A percentile compares a stretch with the other conserved stretches of the same genome.
Evolutionary conservation across 2,113 vertebrate species (phyloP).

Genomic region (Scopus umbretta): DNA sequence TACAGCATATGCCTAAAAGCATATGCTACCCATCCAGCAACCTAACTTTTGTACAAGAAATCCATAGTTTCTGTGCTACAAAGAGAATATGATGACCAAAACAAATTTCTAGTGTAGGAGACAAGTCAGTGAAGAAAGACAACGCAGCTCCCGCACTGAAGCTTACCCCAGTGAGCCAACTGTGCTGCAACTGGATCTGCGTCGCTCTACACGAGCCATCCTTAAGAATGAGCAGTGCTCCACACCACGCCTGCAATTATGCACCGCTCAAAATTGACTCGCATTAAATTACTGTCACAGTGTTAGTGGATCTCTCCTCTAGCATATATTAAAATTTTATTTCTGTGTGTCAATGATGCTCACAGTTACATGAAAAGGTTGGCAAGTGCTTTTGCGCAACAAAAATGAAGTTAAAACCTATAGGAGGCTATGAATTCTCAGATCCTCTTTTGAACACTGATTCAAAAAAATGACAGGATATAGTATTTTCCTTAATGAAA

Average conservation of each 20-base stretch:
- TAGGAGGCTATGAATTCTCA: constrained; percentile 32
- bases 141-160: background rate
- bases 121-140: background rate
- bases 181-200: background rate
- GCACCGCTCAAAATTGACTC: background rate
- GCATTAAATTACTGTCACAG: background rate
- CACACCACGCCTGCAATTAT: background rate
- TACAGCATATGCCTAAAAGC: background rate
- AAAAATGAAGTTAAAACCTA: background rate
- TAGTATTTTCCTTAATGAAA: constrained; percentile 65
- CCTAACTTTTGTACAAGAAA: background rate
- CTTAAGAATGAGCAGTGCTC: background rate
- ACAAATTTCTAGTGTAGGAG: background rate
- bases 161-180: background rate
- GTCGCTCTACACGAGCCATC: background rate
- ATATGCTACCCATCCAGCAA: background rate
- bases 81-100: background rate
- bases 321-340: constrained; percentile 19
- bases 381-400: background rate
- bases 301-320: background rate
- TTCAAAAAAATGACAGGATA: constrained; percentile 60
- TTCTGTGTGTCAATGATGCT: background rate
- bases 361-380: background rate
- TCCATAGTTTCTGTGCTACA: accelerated
- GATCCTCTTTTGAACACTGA: constrained; percentile 31